Percentiles rank a stretch among this genome's conserved stretches.
These are phyloP conservation scores for Alviniconcha marisindica DNA, from an alignment of 1,140 invertebrate species.

Conservation along the genomic window DNA sequence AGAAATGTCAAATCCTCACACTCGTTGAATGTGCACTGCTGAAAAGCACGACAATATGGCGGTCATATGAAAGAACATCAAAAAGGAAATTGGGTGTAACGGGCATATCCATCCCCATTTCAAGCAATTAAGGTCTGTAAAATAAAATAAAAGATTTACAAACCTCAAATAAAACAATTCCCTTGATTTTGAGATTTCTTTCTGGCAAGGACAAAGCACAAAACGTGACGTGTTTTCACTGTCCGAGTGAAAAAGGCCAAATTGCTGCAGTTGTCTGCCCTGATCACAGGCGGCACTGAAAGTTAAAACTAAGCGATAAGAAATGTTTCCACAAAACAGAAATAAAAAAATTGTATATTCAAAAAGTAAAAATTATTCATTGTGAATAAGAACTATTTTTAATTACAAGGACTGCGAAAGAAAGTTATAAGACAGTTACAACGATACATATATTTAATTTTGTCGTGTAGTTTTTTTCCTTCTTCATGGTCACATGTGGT, in stretches of 20 bases:
- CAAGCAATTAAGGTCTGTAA: not conserved
- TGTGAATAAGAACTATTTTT: no score
- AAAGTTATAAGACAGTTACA: no score
- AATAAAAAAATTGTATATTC: no score
- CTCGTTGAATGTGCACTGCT: no score
- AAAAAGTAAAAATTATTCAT: no score
- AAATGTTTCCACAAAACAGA: no score
- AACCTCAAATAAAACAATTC: not conserved
- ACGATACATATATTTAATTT: not conserved
- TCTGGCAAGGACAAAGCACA: slow-evolving; percentile 17
- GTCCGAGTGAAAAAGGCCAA: not conserved
- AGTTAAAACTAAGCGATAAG: not conserved
- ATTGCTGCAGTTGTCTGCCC: slow-evolving; percentile 4
- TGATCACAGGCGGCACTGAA: slow-evolving; percentile 17
- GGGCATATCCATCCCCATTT: not conserved
- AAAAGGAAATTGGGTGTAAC: slow-evolving; percentile 3
- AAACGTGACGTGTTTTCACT: slow-evolving; percentile 14
- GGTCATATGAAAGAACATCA: not conserved
- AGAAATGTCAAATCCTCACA: not conserved
- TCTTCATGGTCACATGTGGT: slow-evolving; percentile 29
- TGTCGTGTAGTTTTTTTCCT: slow-evolving; percentile 5
- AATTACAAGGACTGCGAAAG: no score
- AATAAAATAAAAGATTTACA: not conserved
- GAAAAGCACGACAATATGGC: not conserved
- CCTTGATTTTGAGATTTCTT: slow-evolving; percentile 2